These are phyloP conservation scores for Drosophila dives DNA, from an alignment of 2,888 invertebrate species.

Conservation along the genomic window DNA sequence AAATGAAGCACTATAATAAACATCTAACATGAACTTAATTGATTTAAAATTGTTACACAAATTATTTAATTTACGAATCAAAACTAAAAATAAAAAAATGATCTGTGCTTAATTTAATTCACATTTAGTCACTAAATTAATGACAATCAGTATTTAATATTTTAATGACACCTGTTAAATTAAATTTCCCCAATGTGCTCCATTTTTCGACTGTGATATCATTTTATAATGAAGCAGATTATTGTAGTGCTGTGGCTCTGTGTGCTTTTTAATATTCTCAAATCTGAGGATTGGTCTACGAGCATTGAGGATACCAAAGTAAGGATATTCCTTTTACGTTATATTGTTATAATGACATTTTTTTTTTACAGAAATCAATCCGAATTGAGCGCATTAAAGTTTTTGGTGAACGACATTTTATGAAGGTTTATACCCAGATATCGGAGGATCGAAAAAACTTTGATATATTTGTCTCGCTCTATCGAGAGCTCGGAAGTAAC, in stretches of 20 bases:
- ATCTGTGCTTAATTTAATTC: neutral
- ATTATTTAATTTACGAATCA: no score
- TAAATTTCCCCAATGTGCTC: neutral
- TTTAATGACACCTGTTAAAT: constrained; percentile 17
- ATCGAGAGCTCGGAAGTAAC: constrained; percentile 55
- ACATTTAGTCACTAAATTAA: neutral
- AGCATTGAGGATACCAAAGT: neutral
- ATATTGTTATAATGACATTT: fast-evolving
- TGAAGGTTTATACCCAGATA: constrained; percentile 31
- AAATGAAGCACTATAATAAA: neutral
- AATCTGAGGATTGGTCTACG: neutral
- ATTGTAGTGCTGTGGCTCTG: constrained; percentile 17
- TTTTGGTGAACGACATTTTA: constrained; percentile 42
- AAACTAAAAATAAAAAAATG: neutral
- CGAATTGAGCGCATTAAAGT: constrained; percentile 34
- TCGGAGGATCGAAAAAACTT: constrained; percentile 48
- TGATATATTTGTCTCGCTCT: constrained; percentile 41
- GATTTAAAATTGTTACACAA: constrained; percentile 1
- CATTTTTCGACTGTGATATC: neutral
- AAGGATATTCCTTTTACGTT: neutral
- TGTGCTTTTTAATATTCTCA: neutral
- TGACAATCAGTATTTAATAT: neutral
- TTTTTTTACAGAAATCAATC: constrained; percentile 11
- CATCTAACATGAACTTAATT: constrained; percentile 15
- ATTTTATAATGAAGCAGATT: constrained; percentile 27